phyloP scores from a whole-genome alignment of 53 echinoderm and acorn worm genomes.

The Patiria pectinifera region DNA sequence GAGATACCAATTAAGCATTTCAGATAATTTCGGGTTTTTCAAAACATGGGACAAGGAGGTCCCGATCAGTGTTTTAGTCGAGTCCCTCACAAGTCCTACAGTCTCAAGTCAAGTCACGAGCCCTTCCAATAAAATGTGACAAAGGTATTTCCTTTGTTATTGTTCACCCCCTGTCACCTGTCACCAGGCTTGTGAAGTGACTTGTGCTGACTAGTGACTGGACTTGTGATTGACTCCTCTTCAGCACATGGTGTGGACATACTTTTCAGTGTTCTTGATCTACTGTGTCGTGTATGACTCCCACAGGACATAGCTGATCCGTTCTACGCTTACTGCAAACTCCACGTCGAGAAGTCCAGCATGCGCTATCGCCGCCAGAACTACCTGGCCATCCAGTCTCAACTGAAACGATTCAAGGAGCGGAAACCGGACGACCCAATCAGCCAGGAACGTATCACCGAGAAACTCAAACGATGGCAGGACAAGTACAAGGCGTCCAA shows the following conservation, averaged over 20 bases:
- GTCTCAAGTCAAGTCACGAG: no score
- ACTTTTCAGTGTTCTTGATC: neutral
- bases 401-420: conserved; percentile 70
- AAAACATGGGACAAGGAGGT: no score
- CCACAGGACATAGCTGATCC: conserved; percentile 97
- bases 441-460: conserved; percentile 61
- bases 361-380: conserved; percentile 90
- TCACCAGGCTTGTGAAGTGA: no score
- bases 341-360: conserved; percentile 92
- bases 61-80: no score
- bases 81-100: no score
- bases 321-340: conserved; percentile 99
- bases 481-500: conserved; percentile 74
- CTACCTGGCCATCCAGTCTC: conserved; percentile 93
- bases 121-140: no score
- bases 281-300: neutral
- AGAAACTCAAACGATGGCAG: conserved; percentile 69
- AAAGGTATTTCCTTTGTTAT: neutral
- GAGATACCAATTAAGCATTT: no score
- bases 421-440: conserved; percentile 71
- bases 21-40: no score
- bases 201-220: no score
- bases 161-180: no score
- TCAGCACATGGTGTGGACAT: neutral
- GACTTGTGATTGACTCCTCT: no score